Evolutionary conservation across 2,113 vertebrate species (phyloP).

Genomic region (Varanus salvator): DNA sequence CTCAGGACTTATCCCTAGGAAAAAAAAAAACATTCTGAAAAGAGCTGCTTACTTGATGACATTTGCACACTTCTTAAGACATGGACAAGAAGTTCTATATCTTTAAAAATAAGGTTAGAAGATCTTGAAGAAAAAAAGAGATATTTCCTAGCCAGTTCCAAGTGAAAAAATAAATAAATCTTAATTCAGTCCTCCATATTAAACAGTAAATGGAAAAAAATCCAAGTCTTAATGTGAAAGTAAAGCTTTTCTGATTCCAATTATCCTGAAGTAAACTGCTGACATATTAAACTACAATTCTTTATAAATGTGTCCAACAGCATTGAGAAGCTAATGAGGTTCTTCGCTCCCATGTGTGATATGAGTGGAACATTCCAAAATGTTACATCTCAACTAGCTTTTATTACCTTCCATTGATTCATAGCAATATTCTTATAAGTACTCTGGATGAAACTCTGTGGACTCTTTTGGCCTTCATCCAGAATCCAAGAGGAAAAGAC

Average conservation of each 20-base stretch:
- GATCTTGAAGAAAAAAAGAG: neutral
- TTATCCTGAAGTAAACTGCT: neutral
- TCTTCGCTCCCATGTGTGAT: neutral
- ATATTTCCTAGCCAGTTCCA: neutral
- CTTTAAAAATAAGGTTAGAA: neutral
- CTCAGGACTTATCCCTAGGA: too few species aligned
- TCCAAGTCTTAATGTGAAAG: neutral
- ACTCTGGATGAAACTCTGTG: neutral
- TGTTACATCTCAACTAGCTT: neutral
- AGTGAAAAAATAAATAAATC: neutral
- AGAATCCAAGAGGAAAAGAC: slow-evolving; percentile 14
- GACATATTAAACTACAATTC: neutral
- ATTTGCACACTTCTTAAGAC: neutral
- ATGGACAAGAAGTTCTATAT: neutral
- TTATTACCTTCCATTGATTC: neutral
- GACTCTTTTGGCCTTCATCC: neutral
- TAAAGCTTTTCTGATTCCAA: neutral
- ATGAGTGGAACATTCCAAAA: neutral
- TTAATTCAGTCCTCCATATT: neutral
- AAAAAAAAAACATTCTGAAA: too few species aligned
- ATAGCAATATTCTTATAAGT: neutral
- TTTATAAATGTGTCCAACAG: neutral
- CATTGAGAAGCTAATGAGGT: slow-evolving; percentile 11
- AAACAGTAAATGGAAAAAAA: neutral
- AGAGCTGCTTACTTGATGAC: neutral